phyloP scores from a whole-genome alignment of 2,113 vertebrate species.

The Gorilla gorilla region DNA sequence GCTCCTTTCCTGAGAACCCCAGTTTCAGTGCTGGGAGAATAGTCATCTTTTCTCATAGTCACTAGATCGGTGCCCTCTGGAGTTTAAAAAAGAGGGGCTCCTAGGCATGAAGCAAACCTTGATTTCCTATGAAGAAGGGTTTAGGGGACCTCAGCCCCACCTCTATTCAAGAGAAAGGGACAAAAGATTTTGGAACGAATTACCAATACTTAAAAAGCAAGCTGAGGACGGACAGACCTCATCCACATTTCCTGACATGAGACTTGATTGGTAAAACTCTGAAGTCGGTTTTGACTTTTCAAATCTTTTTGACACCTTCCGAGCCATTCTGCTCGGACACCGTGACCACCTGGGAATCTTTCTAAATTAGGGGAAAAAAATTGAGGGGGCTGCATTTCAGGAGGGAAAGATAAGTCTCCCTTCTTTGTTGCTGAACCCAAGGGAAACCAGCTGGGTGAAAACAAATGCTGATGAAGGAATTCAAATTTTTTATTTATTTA shows the following conservation, averaged over 20 bases:
- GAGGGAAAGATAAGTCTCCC: slow-evolving; percentile 74
- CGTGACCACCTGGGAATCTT: neutral
- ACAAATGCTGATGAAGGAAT: slow-evolving; percentile 84
- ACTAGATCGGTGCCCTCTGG: neutral
- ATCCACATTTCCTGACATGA: neutral
- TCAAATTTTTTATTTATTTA: slow-evolving; percentile 41
- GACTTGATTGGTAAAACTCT: neutral
- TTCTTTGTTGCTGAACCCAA: slow-evolving; percentile 78
- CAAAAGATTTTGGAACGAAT: neutral
- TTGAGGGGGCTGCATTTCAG: slow-evolving; percentile 43
- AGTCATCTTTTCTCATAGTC: neutral
- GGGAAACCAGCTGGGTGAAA: slow-evolving; percentile 84
- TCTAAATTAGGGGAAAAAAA: neutral
- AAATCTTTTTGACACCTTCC: neutral
- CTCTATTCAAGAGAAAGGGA: neutral
- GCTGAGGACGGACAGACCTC: neutral
- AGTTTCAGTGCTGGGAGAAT: neutral
- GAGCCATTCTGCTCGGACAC: neutral
- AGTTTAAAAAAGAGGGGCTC: neutral
- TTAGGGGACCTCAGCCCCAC: neutral
- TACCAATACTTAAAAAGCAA: neutral
- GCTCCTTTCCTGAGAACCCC: slow-evolving; percentile 45
- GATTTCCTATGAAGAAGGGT: neutral
- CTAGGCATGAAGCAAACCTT: neutral
- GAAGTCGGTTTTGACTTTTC: slow-evolving; percentile 25